phyloP scores from a whole-genome alignment of 2,113 vertebrate species.

The Miniopterus natalensis region DNA sequence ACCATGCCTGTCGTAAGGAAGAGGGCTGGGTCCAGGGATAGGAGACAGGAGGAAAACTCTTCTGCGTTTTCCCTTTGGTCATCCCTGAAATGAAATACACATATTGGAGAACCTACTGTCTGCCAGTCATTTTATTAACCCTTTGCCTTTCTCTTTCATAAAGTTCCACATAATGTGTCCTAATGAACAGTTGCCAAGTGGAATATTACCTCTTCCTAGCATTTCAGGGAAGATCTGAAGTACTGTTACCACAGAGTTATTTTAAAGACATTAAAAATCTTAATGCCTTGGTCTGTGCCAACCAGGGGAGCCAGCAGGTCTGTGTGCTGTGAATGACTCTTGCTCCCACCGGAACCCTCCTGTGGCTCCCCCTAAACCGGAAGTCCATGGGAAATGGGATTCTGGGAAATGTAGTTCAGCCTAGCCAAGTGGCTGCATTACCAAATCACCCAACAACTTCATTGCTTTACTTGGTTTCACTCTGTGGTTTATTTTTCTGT shows the following conservation, averaged over 20 bases:
- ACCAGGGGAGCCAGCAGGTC: neutral
- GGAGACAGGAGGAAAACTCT: neutral
- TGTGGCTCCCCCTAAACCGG: neutral
- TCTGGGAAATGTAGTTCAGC: neutral
- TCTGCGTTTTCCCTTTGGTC: neutral
- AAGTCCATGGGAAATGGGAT: neutral
- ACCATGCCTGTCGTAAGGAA: neutral
- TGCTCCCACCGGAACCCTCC: neutral
- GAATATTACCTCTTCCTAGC: slow-evolving; percentile 5
- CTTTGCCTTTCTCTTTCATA: neutral
- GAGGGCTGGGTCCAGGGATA: neutral
- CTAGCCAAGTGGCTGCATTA: neutral
- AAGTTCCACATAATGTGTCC: neutral
- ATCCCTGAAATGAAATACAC: neutral
- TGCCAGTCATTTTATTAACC: neutral
- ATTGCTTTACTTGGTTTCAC: neutral
- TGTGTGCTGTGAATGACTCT: neutral
- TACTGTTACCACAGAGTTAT: slow-evolving; percentile 39
- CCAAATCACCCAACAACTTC: neutral
- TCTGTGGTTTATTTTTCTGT: neutral
- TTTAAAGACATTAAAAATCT: slow-evolving; percentile 20
- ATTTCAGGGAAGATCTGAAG: slow-evolving; percentile 49
- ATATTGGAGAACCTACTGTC: neutral
- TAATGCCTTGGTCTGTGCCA: neutral
- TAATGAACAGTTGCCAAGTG: neutral